phyloP scores from a whole-genome alignment of 1,140 invertebrate genomes.

The Drosophila willistoni region DNA sequence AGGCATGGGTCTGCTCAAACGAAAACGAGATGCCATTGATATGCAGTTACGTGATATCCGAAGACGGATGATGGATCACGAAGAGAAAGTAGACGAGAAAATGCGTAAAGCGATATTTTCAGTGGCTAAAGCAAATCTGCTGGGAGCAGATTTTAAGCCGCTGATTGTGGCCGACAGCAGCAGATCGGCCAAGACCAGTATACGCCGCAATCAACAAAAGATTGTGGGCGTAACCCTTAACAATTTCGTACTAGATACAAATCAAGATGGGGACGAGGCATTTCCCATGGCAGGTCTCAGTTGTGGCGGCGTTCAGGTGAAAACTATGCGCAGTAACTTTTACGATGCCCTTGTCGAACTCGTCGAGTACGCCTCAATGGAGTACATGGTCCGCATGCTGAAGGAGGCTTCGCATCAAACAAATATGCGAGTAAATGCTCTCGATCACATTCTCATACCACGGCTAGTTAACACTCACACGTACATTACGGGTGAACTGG shows the following conservation, averaged over 20 bases:
- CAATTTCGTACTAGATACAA: slow-evolving; percentile 48
- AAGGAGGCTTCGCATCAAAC: slow-evolving; percentile 55
- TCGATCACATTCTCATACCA: slow-evolving; percentile 93
- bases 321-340: slow-evolving; percentile 48
- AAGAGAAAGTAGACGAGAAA: slow-evolving; percentile 30
- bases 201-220: slow-evolving; percentile 43
- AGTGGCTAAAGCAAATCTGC: slow-evolving; percentile 68
- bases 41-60: slow-evolving; percentile 59
- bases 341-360: slow-evolving; percentile 41
- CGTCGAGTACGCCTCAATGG: slow-evolving; percentile 46
- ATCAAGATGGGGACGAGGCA: neutral
- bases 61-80: slow-evolving; percentile 16
- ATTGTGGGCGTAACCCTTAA: slow-evolving; percentile 62
- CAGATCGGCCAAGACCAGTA: neutral
- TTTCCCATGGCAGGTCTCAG: slow-evolving; percentile 61
- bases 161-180: slow-evolving; percentile 45
- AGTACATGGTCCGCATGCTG: slow-evolving; percentile 58
- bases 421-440: slow-evolving; percentile 90
- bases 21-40: slow-evolving; percentile 75
- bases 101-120: slow-evolving; percentile 69
- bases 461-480: slow-evolving; percentile 88
- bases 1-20: slow-evolving; percentile 61
- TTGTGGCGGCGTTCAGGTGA: slow-evolving; percentile 69
- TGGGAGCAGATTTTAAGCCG: slow-evolving; percentile 69
- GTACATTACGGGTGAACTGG: slow-evolving; percentile 91